phyloP scores from a whole-genome alignment of 2,797 vertebrate species.

The Trematomus bernacchii region DNA sequence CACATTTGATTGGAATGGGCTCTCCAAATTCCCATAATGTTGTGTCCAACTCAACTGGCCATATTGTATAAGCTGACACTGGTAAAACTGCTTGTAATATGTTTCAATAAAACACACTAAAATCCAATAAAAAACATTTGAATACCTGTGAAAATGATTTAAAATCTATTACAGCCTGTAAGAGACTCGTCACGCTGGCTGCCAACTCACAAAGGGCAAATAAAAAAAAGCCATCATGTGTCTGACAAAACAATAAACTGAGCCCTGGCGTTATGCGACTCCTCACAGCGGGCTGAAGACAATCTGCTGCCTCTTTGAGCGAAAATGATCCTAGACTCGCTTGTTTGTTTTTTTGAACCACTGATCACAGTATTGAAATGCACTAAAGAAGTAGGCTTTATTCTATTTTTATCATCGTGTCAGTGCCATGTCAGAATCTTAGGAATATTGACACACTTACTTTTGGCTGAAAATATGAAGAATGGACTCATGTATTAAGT shows the following conservation, averaged over 20 bases:
- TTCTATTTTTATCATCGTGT: neutral
- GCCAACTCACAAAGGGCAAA: slow-evolving; percentile 12
- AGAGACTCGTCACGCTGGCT: neutral
- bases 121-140: slow-evolving; percentile 4
- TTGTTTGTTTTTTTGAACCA: neutral
- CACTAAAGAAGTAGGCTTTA: neutral
- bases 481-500: slow-evolving; percentile 60
- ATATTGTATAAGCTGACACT: neutral
- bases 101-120: slow-evolving; percentile 16
- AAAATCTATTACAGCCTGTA: slow-evolving; percentile 4
- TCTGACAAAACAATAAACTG: slow-evolving; percentile 12
- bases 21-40: no score
- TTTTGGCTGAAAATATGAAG: slow-evolving; percentile 46
- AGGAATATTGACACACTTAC: slow-evolving; percentile 37
- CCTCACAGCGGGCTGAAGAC: neutral
- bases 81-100: neutral
- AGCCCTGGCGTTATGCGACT: neutral
- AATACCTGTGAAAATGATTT: slow-evolving; percentile 13
- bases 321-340: neutral
- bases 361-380: neutral
- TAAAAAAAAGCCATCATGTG: slow-evolving; percentile 25
- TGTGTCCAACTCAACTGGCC: no score
- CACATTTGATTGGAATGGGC: neutral
- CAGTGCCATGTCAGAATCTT: slow-evolving; percentile 9
- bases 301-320: neutral